These are phyloP conservation scores for Coelinius sp. DNA, from an alignment of 2,888 invertebrate genomes.

Conservation along the genomic window DNA sequence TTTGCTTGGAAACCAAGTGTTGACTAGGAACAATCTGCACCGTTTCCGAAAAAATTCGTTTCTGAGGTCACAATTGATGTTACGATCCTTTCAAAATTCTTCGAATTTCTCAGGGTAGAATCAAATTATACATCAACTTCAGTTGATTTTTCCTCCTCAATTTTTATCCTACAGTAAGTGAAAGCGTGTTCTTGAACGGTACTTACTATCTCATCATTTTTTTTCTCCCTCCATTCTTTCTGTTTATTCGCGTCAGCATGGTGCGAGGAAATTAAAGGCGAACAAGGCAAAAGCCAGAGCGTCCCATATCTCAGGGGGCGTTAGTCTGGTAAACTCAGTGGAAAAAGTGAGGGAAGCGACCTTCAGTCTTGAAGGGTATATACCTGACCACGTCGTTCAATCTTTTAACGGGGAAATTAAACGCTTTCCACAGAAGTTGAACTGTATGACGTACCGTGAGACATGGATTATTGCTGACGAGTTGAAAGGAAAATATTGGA, in stretches of 20 bases:
- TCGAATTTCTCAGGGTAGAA: too few species aligned
- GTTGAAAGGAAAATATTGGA: too few species aligned
- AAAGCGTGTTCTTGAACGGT: slow-evolving; percentile 2
- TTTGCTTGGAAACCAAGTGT: too few species aligned
- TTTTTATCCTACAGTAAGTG: not conserved
- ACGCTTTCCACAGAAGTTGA: slow-evolving; percentile 18
- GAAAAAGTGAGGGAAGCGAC: not conserved
- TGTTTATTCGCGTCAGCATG: slow-evolving; percentile 6
- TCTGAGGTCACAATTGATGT: too few species aligned
- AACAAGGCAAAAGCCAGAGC: slow-evolving; percentile 8
- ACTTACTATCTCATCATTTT: not conserved
- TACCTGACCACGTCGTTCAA: slow-evolving; percentile 21
- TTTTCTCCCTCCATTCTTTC: not conserved
- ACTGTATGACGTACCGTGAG: not conserved
- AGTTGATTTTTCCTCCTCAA: not conserved
- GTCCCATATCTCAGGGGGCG: not conserved
- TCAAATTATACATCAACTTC: not conserved
- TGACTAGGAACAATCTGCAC: too few species aligned
- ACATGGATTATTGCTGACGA: too few species aligned
- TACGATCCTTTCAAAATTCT: too few species aligned
- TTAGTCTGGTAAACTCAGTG: not conserved
- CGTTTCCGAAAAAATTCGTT: too few species aligned
- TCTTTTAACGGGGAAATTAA: slow-evolving; percentile 40
- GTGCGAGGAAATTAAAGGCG: slow-evolving; percentile 18
- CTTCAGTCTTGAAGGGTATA: not conserved